Evolutionary conservation across 2,797 vertebrate genomes (phyloP).

Genomic region (Gallirallus australis): DNA sequence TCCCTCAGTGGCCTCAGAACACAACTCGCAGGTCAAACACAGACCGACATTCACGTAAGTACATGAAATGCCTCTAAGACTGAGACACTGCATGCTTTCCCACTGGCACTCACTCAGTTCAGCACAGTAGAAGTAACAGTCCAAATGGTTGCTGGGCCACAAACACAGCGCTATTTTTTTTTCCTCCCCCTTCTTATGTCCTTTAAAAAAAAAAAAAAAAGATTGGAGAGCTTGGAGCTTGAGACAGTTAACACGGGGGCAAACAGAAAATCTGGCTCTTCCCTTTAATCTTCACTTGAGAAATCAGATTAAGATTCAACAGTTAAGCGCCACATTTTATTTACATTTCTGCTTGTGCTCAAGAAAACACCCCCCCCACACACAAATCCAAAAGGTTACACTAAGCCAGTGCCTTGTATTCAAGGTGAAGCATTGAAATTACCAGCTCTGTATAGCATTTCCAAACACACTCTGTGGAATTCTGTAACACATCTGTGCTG

Average conservation of each 20-base stretch:
- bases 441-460: not conserved
- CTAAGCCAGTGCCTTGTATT: not conserved
- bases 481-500: not conserved
- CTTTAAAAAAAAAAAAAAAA: not conserved
- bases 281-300: slow-evolving; percentile 24
- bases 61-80: not conserved
- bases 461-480: not conserved
- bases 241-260: not conserved
- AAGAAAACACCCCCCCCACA: not conserved
- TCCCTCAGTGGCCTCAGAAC: not conserved
- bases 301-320: slow-evolving; percentile 47
- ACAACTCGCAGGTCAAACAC: not conserved
- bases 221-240: not conserved
- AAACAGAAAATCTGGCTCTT: slow-evolving; percentile 29
- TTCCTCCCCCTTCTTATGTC: not conserved
- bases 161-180: not conserved
- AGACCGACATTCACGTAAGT: not conserved
- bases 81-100: not conserved
- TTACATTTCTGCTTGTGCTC: not conserved
- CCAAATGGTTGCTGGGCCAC: not conserved
- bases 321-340: not conserved
- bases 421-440: not conserved
- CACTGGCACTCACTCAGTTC: not conserved
- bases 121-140: not conserved
- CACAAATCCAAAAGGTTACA: not conserved